Conservation (phyloP, 1,140 invertebrate genomes). For the Callitettix versicolor region DNA sequence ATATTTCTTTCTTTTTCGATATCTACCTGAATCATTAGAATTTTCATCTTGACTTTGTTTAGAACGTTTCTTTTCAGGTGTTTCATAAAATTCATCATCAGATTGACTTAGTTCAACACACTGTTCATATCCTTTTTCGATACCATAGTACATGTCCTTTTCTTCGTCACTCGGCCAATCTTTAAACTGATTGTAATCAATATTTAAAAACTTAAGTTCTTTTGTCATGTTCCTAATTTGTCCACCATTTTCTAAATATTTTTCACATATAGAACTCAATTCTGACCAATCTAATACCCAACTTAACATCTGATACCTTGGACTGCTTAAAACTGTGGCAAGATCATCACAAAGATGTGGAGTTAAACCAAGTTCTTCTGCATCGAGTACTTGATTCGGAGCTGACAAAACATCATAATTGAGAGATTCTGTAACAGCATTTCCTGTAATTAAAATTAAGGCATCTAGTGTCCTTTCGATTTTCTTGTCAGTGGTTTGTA, state of each 20-base stretch:
- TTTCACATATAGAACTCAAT: constrained; percentile 43
- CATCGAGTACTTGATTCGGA: constrained; percentile 38
- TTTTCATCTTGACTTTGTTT: not conserved
- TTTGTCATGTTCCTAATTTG: constrained; percentile 44
- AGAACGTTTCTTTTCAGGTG: constrained; percentile 1
- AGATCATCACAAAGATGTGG: constrained; percentile 49
- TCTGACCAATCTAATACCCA: constrained; percentile 49
- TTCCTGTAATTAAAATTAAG: constrained; percentile 34
- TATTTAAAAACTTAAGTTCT: constrained; percentile 50
- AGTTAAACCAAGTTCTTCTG: constrained; percentile 42
- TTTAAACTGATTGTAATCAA: constrained; percentile 52
- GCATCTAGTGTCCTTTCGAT: constrained; percentile 32
- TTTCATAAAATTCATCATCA: constrained; percentile 8
- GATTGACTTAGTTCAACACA: constrained; percentile 3
- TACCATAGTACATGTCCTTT: constrained; percentile 30
- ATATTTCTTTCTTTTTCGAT: not conserved
- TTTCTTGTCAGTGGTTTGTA: too few relatives aligned
- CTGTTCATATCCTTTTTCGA: constrained; percentile 46
- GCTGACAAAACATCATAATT: constrained; percentile 39
- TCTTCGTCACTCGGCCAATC: constrained; percentile 42
- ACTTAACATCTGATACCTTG: constrained; percentile 47
- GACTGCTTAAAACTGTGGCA: constrained; percentile 45
- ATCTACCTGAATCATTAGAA: not conserved
- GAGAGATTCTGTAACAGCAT: constrained; percentile 32
- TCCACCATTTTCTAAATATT: constrained; percentile 46